phyloP scores from a whole-genome alignment of 2,888 invertebrate species.

The Crematogaster levior region DNA sequence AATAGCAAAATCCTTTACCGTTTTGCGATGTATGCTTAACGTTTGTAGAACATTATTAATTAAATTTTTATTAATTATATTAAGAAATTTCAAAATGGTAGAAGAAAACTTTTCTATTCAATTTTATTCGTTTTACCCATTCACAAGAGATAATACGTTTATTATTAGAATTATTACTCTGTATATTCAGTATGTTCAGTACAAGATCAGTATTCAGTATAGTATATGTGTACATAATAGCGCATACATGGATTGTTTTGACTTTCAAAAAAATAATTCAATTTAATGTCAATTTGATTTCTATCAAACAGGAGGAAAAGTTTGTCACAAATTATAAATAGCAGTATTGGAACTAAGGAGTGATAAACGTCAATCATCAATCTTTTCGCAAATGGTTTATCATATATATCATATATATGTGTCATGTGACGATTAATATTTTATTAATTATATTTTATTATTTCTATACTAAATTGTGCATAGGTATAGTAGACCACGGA shows the following conservation, averaged over 20 bases:
- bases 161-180: background rate
- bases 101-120: background rate
- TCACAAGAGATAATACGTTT: background rate
- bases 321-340: conserved; percentile 75
- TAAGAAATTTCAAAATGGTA: background rate
- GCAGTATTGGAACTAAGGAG: conserved; percentile 65
- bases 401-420: too few relatives aligned
- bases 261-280: conserved; percentile 35
- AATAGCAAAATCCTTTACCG: background rate
- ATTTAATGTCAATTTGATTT: conserved; percentile 51
- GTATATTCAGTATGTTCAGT: too few relatives aligned
- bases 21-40: background rate
- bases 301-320: conserved; percentile 73
- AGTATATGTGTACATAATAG: too few relatives aligned
- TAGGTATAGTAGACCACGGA: conserved; percentile 67
- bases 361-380: conserved; percentile 45
- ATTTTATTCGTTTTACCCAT: background rate
- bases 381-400: conserved; percentile 42
- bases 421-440: conserved; percentile 12
- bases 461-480: conserved; percentile 68
- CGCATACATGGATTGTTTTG: background rate
- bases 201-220: too few relatives aligned
- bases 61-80: background rate
- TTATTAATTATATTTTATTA: conserved; percentile 38
- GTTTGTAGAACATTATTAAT: background rate